phyloP scores from a whole-genome alignment of 2,113 vertebrate species.

The Scopus umbretta region DNA sequence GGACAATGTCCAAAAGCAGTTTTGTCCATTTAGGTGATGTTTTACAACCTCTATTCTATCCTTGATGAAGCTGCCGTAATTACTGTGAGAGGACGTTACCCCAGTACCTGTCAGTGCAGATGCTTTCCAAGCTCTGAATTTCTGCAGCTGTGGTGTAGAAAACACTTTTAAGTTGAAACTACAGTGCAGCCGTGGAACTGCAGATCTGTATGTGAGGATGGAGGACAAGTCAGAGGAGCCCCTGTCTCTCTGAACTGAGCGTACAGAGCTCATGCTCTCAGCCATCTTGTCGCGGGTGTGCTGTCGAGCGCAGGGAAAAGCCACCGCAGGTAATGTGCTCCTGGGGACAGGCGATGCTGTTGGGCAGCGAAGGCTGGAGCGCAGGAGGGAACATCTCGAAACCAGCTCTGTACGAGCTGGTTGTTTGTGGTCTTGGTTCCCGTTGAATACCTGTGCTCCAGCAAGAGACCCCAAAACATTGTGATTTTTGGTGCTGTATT shows the following conservation, averaged over 20 bases:
- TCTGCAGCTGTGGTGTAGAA: not conserved
- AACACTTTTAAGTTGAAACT: not conserved
- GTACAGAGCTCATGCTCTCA: not conserved
- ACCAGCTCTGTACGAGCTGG: not conserved
- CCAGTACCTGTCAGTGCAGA: not conserved
- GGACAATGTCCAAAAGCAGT: not conserved
- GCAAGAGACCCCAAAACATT: not conserved
- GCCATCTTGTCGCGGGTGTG: not conserved
- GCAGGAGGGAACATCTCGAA: rapidly evolving
- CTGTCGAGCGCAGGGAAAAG: rapidly evolving
- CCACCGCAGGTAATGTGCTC: rapidly evolving
- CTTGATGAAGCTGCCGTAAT: not conserved
- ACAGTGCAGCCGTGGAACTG: not conserved
- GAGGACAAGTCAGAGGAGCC: rapidly evolving
- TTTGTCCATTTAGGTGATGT: not conserved
- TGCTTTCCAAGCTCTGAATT: not conserved
- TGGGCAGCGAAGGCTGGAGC: not conserved
- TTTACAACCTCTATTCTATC: not conserved
- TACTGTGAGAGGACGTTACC: not conserved
- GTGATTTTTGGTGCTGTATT: not conserved
- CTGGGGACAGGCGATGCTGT: not conserved
- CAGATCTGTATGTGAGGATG: not conserved
- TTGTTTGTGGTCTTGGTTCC: not conserved
- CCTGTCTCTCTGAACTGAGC: not conserved
- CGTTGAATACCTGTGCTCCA: not conserved